A percentile compares a stretch with the other conserved stretches of the same genome.
Conservation (phyloP, 2,797 vertebrate species). For the Poecile montanus region DNA sequence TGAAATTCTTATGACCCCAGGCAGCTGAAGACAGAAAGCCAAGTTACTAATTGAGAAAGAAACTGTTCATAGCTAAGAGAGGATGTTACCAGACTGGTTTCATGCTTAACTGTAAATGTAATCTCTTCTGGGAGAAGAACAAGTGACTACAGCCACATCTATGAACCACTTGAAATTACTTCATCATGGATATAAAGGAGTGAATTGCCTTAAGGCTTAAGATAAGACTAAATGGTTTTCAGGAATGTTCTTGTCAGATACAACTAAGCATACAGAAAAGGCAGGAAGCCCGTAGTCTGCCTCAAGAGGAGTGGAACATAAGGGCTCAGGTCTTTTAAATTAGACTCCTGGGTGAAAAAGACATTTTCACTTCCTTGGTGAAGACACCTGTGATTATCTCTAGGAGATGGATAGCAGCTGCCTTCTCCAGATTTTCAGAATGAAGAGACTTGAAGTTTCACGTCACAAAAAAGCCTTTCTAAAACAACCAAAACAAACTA, state of each 20-base stretch:
- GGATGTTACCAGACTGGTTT: background rate
- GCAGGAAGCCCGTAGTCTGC: background rate
- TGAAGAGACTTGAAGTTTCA: background rate
- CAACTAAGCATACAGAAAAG: background rate
- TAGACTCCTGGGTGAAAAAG: background rate
- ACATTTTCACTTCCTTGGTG: background rate
- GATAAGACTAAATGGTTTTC: background rate
- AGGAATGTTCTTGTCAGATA: background rate
- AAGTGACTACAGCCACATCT: background rate
- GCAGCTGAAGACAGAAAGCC: background rate
- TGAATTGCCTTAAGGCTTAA: background rate
- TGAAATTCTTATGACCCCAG: background rate
- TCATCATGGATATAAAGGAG: background rate
- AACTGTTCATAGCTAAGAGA: background rate
- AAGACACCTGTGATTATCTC: background rate
- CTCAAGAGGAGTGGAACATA: background rate
- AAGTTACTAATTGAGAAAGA: background rate
- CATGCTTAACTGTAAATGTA: background rate
- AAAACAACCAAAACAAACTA: background rate
- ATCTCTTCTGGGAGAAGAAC: background rate
- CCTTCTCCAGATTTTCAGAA: background rate
- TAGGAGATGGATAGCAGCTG: background rate
- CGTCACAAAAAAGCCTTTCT: background rate
- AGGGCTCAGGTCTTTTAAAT: background rate
- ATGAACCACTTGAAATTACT: background rate